Evolutionary conservation across 2,888 invertebrate species (phyloP), one percentile per base, ranked within the genome.

Genomic region (Dusona sp.): DNA sequence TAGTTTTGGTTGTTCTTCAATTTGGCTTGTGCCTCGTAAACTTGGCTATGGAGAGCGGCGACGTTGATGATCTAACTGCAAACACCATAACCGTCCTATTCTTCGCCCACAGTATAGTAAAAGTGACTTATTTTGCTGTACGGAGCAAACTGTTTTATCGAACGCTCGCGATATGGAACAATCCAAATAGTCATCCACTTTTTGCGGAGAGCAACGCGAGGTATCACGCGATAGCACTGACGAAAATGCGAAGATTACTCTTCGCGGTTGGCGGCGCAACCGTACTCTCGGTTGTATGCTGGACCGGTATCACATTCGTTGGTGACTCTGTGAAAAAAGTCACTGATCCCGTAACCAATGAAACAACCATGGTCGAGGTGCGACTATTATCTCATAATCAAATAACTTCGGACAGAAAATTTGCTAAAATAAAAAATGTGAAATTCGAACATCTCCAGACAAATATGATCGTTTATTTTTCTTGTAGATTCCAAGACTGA

Each of bases 51-150:
- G 97, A 97, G 93, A 95, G 96, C 0, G 97, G 96, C 38, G 97
- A 97, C 91, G 97, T 97, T 36, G 97, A 97, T 92, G 95, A 95
- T 89, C 92, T 96, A 81, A 95, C 96, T 1, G 97, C 97, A 4
- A 98, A 98, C 89, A 97, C 98, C 51, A 97, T 98, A 87, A 98
- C 98, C 0, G 95, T 97, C 0, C 95, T 98, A 19, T 98, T 97
- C 94, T 98, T 98, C 93, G 95, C 97, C 0, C 98, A 98, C 91
- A 96, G 96, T 82, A 91, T 97, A 54, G 97, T 97, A 51, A 98
- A 98, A 93, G 95, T 97, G 88, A 88, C 96, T 16, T 98, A 97
- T 94, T 96, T 98, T 90, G 97, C 96, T 0, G 90, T 96, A 7
- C 96, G 96, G 88, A 96, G 97, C 33, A 97, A 97, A 92, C 95